phyloP scores from a whole-genome alignment of 2,888 invertebrate species.

The Machimus rusticus region DNA sequence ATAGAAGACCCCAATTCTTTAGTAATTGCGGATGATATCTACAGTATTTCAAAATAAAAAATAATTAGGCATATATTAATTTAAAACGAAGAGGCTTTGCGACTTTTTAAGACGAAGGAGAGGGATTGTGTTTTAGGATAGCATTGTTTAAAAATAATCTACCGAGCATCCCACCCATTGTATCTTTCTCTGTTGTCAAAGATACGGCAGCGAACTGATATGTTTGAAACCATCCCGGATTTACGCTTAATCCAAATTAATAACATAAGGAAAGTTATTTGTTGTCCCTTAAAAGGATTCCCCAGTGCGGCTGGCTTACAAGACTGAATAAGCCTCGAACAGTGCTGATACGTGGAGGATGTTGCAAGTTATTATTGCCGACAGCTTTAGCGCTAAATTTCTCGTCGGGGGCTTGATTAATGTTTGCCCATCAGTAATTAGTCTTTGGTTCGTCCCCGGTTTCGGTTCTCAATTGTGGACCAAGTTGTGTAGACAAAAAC shows the following conservation, averaged over 20 bases:
- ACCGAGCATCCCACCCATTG: background rate
- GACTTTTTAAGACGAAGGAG: background rate
- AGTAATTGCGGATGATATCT: too few species aligned
- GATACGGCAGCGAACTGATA: background rate
- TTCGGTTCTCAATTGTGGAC: slow-evolving; percentile 27
- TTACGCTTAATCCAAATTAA: slow-evolving; percentile 12
- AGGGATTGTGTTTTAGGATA: background rate
- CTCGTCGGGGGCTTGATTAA: slow-evolving; percentile 46
- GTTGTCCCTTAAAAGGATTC: slow-evolving; percentile 8
- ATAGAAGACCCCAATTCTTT: too few species aligned
- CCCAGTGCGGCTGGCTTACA: background rate
- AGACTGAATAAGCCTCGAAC: background rate
- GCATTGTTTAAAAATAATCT: background rate
- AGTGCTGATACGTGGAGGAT: slow-evolving; percentile 6
- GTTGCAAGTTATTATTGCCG: slow-evolving; percentile 33
- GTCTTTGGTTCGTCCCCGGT: slow-evolving; percentile 38
- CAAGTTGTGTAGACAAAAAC: slow-evolving; percentile 29
- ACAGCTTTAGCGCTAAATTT: slow-evolving; percentile 44
- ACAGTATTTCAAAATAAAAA: background rate
- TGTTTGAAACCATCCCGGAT: background rate
- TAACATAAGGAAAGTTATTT: slow-evolving; percentile 10
- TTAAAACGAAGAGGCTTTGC: background rate
- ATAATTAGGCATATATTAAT: background rate
- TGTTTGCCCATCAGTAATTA: slow-evolving; percentile 47
- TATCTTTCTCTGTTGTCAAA: background rate